Conservation (phyloP, 53 echinoderm and acorn worm genomes). For the Antedon mediterranea region DNA sequence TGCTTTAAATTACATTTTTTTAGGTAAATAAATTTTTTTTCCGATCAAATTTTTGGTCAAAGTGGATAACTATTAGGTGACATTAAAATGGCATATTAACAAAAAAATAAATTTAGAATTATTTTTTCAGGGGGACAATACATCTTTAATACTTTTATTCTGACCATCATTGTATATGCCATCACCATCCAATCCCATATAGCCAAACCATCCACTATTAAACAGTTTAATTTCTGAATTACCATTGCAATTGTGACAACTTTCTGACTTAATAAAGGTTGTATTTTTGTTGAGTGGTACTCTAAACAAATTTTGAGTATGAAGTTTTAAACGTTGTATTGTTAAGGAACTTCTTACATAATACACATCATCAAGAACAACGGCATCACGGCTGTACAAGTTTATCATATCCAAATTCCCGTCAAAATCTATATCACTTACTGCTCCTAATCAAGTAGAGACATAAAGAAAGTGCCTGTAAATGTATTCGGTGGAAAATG, state of each 20-base stretch:
- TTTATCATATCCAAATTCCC: not conserved
- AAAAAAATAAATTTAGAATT: no score
- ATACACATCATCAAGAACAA: not conserved
- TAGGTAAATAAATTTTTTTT: no score
- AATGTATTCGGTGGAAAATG: no score
- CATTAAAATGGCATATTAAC: no score
- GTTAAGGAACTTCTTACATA: not conserved
- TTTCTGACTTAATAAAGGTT: not conserved
- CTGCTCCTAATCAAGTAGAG: not conserved
- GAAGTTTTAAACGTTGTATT: not conserved
- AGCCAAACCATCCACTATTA: slow-evolving; percentile 9
- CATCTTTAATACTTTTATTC: no score
- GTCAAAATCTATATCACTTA: not conserved
- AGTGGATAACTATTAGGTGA: no score
- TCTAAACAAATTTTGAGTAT: not conserved
- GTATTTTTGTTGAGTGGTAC: not conserved
- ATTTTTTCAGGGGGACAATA: no score
- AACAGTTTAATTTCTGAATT: not conserved
- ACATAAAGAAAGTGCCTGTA: no score
- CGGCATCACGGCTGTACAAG: not conserved
- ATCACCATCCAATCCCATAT: slow-evolving; percentile 22
- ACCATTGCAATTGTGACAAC: not conserved
- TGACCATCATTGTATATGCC: not conserved
- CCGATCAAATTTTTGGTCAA: not conserved
- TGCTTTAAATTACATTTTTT: no score